A percentile compares a stretch with the other conserved stretches of the same genome.
These are phyloP conservation scores for Protodeltote pygarga DNA, from an alignment of 2,888 invertebrate genomes.

Conservation along the genomic window DNA sequence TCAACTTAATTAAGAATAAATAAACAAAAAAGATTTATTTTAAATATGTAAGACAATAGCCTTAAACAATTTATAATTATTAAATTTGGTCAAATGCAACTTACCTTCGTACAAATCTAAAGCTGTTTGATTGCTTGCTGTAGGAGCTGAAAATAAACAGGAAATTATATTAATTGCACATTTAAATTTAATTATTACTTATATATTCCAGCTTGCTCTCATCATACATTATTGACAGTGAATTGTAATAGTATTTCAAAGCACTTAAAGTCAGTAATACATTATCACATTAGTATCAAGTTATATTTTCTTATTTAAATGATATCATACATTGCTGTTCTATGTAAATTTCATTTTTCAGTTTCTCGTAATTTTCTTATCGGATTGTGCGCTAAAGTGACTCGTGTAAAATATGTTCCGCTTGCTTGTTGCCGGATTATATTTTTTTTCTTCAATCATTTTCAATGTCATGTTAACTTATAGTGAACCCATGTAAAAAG, in stretches of 20 bases:
- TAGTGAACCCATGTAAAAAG: conserved; percentile 18
- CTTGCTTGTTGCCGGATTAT: conserved; percentile 49
- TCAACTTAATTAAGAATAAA: too few relatives aligned
- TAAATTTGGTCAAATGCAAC: conserved; percentile 14
- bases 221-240: too few relatives aligned
- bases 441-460: conserved; percentile 48
- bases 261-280: too few relatives aligned
- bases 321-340: conserved; percentile 17
- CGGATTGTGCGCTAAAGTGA: conserved; percentile 41
- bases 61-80: background rate
- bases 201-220: too few relatives aligned
- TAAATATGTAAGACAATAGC: background rate
- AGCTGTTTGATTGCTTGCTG: conserved; percentile 88
- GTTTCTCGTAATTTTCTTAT: conserved; percentile 54
- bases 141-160: conserved; percentile 89
- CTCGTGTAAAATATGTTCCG: conserved; percentile 61
- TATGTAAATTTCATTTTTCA: conserved; percentile 30
- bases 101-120: conserved; percentile 88
- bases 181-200: background rate
- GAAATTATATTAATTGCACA: conserved; percentile 11
- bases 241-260: too few relatives aligned
- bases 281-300: too few relatives aligned
- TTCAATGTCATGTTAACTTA: conserved; percentile 42
- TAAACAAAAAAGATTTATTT: too few relatives aligned
- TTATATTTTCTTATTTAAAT: conserved; percentile 6